Evolutionary conservation across 2,888 invertebrate genomes (phyloP).

Genomic region (Neoaliturus tenellus): DNA sequence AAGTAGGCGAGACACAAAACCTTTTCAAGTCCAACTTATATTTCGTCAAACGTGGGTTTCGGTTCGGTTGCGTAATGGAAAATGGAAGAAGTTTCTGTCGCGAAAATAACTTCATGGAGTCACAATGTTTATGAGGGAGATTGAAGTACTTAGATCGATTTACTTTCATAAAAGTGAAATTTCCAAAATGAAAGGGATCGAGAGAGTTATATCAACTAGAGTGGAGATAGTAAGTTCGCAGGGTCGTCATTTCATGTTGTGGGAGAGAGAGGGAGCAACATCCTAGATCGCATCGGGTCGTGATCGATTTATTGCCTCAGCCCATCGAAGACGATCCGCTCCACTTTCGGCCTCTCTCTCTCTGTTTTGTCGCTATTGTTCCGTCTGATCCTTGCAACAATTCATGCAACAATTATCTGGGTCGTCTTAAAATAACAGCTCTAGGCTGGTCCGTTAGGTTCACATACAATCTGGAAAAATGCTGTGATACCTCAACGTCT

Average conservation of each 20-base stretch:
- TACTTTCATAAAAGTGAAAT: too few species aligned
- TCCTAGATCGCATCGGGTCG: background rate
- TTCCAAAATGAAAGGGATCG: background rate
- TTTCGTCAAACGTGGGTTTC: background rate
- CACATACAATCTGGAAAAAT: background rate
- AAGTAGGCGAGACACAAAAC: slow-evolving; percentile 14
- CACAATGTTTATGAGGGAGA: too few species aligned
- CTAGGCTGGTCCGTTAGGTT: background rate
- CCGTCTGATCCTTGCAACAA: background rate
- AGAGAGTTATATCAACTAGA: background rate
- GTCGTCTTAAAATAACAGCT: background rate
- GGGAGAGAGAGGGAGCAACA: background rate
- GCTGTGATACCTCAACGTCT: background rate
- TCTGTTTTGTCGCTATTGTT: slow-evolving; percentile 17
- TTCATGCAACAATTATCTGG: slow-evolving; percentile 8
- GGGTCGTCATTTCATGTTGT: background rate
- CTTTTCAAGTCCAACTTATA: slow-evolving; percentile 8
- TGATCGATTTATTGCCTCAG: slow-evolving; percentile 27
- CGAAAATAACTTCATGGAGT: too few species aligned
- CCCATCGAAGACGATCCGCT: background rate
- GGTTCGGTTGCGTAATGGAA: slow-evolving; percentile 5
- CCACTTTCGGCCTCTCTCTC: slow-evolving; percentile 13
- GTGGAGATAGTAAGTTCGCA: background rate
- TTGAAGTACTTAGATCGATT: too few species aligned
- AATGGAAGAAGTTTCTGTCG: too few species aligned